Percentiles rank a stretch among this genome's conserved stretches.
Evolutionary conservation across 2,113 vertebrate species (phyloP).

Genomic region (Datnioides undecimradiatus): DNA sequence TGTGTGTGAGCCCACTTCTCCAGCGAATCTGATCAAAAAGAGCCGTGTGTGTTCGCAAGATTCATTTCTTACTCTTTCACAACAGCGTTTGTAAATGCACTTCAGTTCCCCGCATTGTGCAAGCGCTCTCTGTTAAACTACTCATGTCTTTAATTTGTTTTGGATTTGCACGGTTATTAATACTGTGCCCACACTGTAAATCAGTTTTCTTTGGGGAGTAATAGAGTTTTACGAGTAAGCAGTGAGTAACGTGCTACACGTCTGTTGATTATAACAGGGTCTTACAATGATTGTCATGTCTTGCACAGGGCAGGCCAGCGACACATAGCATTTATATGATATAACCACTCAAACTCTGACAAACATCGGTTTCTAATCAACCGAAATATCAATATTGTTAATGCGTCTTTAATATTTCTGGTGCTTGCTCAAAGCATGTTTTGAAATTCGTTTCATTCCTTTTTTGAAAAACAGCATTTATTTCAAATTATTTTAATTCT

Average conservation of each 20-base stretch:
- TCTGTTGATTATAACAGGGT: neutral
- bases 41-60: neutral
- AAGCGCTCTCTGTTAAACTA: neutral
- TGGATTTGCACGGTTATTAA: neutral
- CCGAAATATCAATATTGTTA: neutral
- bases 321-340: neutral
- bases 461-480: neutral
- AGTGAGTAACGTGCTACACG: neutral
- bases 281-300: neutral
- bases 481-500: no score
- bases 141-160: neutral
- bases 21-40: neutral
- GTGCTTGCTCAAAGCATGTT: neutral
- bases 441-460: neutral
- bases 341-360: neutral
- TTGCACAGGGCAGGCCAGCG: neutral
- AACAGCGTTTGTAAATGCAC: neutral
- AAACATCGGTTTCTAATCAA: neutral
- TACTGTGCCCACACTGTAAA: neutral
- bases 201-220: neutral
- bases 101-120: neutral
- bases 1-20: no score
- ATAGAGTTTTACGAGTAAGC: neutral
- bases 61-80: neutral
- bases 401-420: neutral